Conservation (phyloP, 2,113 vertebrate species). For the Alectura lathami region DNA sequence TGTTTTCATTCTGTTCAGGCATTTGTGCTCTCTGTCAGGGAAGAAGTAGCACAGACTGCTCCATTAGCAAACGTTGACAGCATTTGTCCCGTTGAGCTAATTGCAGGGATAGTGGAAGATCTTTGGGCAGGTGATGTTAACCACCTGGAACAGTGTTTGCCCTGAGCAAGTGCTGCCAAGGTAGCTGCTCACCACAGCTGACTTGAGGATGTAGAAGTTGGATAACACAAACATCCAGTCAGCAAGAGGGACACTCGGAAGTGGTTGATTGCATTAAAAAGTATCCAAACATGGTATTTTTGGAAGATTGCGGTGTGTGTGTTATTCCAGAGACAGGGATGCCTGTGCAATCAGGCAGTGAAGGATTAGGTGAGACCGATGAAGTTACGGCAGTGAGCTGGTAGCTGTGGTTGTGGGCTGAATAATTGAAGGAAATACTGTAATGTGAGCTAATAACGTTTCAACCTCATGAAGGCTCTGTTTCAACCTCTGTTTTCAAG, state of each 20-base stretch:
- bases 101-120: background rate
- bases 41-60: background rate
- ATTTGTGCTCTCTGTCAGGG: background rate
- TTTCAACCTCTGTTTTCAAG: background rate
- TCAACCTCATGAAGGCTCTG: background rate
- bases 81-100: background rate
- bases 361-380: background rate
- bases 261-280: background rate
- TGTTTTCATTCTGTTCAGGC: background rate
- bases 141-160: background rate
- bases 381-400: background rate
- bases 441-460: background rate
- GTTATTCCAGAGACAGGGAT: background rate
- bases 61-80: fast-evolving
- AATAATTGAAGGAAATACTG: background rate
- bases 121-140: background rate
- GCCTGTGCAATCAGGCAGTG: background rate
- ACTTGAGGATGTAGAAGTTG: background rate
- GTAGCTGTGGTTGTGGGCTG: background rate
- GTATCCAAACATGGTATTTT: background rate
- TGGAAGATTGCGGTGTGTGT: background rate
- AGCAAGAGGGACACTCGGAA: background rate
- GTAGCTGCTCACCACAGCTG: background rate
- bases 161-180: fast-evolving
- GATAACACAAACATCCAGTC: background rate